Evolutionary conservation across 2,888 invertebrate genomes (phyloP), one percentile per base, ranked within the genome.

Genomic region (Neocrepidodera transversa): DNA sequence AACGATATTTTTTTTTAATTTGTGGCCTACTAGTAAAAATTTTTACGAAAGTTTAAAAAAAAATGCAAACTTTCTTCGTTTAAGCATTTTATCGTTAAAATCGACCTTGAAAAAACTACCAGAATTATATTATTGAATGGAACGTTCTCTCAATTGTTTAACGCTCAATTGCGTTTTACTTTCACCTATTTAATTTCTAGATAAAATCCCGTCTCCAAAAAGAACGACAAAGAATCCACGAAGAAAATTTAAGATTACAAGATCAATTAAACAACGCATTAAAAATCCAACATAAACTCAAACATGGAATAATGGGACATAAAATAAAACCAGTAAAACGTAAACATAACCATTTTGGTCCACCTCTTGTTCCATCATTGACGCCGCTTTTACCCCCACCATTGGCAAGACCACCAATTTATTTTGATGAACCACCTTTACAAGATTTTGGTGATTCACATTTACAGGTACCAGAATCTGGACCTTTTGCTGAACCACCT

Each of bases 231-330:
- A 69, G 77, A 17, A 76, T 80, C 0, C 76, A 76, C 54, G 72
- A 74, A 45, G 80, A 80, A 64, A 80, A 80, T 54, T 67, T 75
- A 10, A 69, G 71, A 20, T 64, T 80, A 6, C 79, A 79, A 64
- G 76, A 79, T 32, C 78, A 79, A 64, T 72, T 80, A 11, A 76
- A 76, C 54, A 74, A 75, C 48, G 76, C 77, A 5, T 43, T 80
- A 3, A 78, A 76, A 63, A 58, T 78, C 1, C 79, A 80, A 58
- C 78, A 79, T 50, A 78, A 79, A 67, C 65, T 80, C 4, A 78
- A 76, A 63, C 70, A 76, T 4, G 64, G 70, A 6, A 64, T 72
- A 2, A 54, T 74, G 1, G 54, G 47, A 16, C 57, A 58, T 5
- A 69, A 68, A 42, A n/a, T 62, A 50, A 67, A 53, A 45, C 68